Base-by-base conservation (phyloP, 2,888 invertebrate genomes). In the Heliconius hortense region DNA sequence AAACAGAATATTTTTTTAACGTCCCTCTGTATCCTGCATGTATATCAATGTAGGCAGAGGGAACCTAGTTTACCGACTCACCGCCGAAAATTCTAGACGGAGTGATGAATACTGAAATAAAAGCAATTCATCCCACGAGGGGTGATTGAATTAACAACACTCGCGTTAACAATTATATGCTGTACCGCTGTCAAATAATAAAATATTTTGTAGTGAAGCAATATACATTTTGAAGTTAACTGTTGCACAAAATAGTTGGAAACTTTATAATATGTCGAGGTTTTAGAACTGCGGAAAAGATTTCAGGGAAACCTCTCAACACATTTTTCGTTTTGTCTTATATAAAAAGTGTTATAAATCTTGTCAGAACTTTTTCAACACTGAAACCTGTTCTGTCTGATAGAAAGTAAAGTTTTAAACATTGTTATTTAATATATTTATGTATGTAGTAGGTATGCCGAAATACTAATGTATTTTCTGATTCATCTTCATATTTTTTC, bases 331-430 rank as follows among this genome's bases (percentile, higher is more conserved):
- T 70, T 59, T 53, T 56, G 56, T 39, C 35, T 73, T 67, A 26
- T 67, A 39, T 73, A 56, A 73, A 73, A 53, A 73, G 66, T 59
- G 56, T 26, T 60, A 73, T 73, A 73, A 73, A 73, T 73, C 66
- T 73, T 66, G 66, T 73, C 39, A 39, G 56, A 67, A 73, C 66
- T 73, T 73, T 56, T 73, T 73, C 24, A 31, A 13, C 31, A 70
- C 59, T 59, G 56, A 70, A 70, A 56, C 35, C 35, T 56, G n/a
- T 21, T 60, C 24, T 31, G 56, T 56, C 56, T 35, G 35, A 70
- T 70, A 70, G 13, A 35, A 70, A 64, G 21, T 64, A 31, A 28
- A 67, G 67, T 64, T 35, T 64, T 35, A n/a, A 63, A 18, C 21
- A 35, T 63, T 35, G 21, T 35, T 21, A 35, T n/a, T n/a, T 15